Conservation (phyloP, 2,888 invertebrate species). For the Chamaedrilus cognettii region DNA sequence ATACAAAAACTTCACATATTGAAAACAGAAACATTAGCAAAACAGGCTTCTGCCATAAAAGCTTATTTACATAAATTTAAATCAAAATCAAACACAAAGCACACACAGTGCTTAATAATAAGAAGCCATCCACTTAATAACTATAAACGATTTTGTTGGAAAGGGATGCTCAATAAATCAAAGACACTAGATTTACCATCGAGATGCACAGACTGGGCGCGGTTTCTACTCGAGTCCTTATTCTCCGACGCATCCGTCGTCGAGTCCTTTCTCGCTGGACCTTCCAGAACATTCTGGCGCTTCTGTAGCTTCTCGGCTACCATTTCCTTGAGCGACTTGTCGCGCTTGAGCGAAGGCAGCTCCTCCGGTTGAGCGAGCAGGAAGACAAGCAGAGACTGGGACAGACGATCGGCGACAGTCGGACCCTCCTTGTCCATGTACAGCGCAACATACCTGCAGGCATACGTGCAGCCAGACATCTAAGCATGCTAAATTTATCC, state of each 20-base stretch:
- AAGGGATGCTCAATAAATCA: no score
- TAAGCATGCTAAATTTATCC: no score
- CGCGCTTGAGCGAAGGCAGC: conserved; percentile 49
- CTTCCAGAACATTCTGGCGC: not conserved
- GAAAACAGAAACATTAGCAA: no score
- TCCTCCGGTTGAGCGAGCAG: conserved; percentile 66
- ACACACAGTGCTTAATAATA: no score
- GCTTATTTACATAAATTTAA: no score
- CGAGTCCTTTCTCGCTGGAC: not conserved
- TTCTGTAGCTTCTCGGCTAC: conserved; percentile 40
- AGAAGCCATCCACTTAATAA: no score
- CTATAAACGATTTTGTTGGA: no score
- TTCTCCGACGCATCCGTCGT: not conserved
- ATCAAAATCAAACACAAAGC: no score
- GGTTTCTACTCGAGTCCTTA: not conserved
- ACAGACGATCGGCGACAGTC: conserved; percentile 50
- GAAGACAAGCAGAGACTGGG: conserved; percentile 66
- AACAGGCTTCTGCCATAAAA: no score
- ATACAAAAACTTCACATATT: no score
- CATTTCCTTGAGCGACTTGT: conserved; percentile 40
- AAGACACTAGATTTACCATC: not conserved
- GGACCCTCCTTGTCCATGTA: conserved; percentile 51
- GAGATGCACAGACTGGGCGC: not conserved
- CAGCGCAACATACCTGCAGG: conserved; percentile 47
- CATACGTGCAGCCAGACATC: no score